phyloP scores from a whole-genome alignment of 2,888 invertebrate species.

The Parnassius glacialis region DNA sequence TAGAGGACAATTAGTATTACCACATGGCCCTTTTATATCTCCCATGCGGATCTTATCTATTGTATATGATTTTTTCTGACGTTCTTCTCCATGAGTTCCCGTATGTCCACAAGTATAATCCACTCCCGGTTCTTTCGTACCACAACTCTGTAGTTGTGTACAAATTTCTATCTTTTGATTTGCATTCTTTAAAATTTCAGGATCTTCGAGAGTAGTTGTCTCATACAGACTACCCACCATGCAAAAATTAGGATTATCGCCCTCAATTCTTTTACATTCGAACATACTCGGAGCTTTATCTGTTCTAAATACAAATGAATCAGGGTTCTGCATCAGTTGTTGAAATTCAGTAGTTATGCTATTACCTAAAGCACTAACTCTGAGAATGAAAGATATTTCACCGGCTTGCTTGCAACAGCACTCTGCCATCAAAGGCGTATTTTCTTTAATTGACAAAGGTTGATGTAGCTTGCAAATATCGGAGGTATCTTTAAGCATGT shows the following conservation, averaged over 20 bases:
- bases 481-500: conserved; percentile 68
- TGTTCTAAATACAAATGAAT: conserved; percentile 66
- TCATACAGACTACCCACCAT: conserved; percentile 71
- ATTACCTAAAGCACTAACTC: conserved; percentile 74
- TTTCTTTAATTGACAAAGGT: conserved; percentile 59
- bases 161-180: conserved; percentile 64
- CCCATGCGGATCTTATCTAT: conserved; percentile 71
- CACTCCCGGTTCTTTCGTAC: conserved; percentile 36
- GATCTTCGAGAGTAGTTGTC: conserved; percentile 69
- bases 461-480: conserved; percentile 54
- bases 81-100: conserved; percentile 25
- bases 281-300: conserved; percentile 72
- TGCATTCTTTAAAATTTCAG: conserved; percentile 48
- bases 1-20: conserved; percentile 64
- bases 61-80: conserved; percentile 51
- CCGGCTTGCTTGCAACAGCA: conserved; percentile 66
- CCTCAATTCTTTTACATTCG: conserved; percentile 62
- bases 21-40: conserved; percentile 72
- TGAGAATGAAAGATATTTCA: conserved; percentile 66
- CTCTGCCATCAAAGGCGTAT: conserved; percentile 48
- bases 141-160: conserved; percentile 65
- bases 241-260: conserved; percentile 67
- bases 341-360: conserved; percentile 72
- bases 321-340: conserved; percentile 62
- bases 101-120: conserved; percentile 44